Evolutionary conservation across 2,113 vertebrate genomes (phyloP), one percentile per base, ranked within the genome.

Genomic region (Neofelis nebulosa): DNA sequence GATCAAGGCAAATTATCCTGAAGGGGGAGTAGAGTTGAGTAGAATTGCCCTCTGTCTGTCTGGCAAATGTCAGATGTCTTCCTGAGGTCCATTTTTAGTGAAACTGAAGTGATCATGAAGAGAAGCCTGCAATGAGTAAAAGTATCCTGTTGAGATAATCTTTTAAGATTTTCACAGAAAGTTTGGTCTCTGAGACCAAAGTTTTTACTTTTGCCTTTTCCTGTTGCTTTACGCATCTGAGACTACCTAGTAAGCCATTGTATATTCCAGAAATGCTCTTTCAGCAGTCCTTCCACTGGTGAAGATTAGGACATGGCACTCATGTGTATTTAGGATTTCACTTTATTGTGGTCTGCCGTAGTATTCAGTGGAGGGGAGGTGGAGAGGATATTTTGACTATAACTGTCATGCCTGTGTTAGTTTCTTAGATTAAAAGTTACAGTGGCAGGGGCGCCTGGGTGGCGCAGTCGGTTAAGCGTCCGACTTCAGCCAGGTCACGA

Each of bases 81-180:
- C 69, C 50, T 57, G 66, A 95, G 36, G 50, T n/a, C 27, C 38
- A 65, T 80, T 89, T 97, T 96, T 93, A 69, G 48, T 73, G 23
- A 81, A 78, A 71, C 55, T 63, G n/a, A 97, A 91, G 45, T 88
- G 57, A 61, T 92, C 50, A 57, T 86, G 86, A 89, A 96, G 94
- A 87, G 93, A 52, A 85, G 31, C 65, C 71, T 94, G 41, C 48
- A 8, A 36, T 97, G 84, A 78, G 33, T 16, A 83, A 68, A 68
- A 87, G 36, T 74, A 71, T 89, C 50, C 36, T 76, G 14, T 45
- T 73, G 73, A 71, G 69, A 61, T 94, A 66, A 57, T 91, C 19
- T 90, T 68, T 74, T 76, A 76, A 71, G 68, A 57, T 91, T 80
- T 93, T 91, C 89, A 55, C 65, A 94, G 41, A 48, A 90, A 92